A percentile compares a stretch with the other conserved stretches of the same genome.
Conservation (phyloP, 2,888 invertebrate genomes). For the Cistogaster globosa region DNA sequence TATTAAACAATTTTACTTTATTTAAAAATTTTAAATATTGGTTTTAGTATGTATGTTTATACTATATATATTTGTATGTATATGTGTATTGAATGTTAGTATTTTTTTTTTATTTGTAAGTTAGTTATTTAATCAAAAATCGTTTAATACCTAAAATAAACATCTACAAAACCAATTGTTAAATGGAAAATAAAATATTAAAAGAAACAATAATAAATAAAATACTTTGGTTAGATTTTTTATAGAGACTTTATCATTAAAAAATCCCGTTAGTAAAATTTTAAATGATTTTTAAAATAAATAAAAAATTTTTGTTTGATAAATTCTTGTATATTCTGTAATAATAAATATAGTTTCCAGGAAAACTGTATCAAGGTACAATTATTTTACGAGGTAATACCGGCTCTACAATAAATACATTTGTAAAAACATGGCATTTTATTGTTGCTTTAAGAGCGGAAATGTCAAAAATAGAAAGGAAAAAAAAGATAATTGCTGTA, state of each 20-base stretch:
- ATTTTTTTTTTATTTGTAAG: slow-evolving; percentile 12
- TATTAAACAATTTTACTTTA: slow-evolving; percentile 62
- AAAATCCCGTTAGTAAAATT: slow-evolving; percentile 31
- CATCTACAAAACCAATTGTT: slow-evolving; percentile 34
- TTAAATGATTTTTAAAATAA: slow-evolving; percentile 7
- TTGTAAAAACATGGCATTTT: no score
- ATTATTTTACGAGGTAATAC: no score
- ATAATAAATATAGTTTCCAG: slow-evolving; percentile 15
- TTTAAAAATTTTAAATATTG: slow-evolving; percentile 43
- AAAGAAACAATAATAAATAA: slow-evolving; percentile 44
- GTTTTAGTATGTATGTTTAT: slow-evolving; percentile 9
- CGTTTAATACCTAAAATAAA: slow-evolving; percentile 28
- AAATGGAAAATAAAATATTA: slow-evolving; percentile 13
- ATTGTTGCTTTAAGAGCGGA: no score
- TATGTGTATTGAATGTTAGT: slow-evolving; percentile 42
- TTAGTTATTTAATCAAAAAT: neutral
- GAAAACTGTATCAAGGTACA: no score
- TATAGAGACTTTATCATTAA: slow-evolving; percentile 27
- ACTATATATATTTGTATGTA: slow-evolving; percentile 34
- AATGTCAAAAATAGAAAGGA: no score
- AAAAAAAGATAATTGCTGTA: no score
- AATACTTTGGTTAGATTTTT: slow-evolving; percentile 59
- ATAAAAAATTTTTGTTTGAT: slow-evolving; percentile 31
- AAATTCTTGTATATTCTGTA: slow-evolving; percentile 28
- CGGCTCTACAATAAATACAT: no score